Evolutionary conservation across 2,888 invertebrate genomes (phyloP).

Genomic region (Blomia tropicalis): DNA sequence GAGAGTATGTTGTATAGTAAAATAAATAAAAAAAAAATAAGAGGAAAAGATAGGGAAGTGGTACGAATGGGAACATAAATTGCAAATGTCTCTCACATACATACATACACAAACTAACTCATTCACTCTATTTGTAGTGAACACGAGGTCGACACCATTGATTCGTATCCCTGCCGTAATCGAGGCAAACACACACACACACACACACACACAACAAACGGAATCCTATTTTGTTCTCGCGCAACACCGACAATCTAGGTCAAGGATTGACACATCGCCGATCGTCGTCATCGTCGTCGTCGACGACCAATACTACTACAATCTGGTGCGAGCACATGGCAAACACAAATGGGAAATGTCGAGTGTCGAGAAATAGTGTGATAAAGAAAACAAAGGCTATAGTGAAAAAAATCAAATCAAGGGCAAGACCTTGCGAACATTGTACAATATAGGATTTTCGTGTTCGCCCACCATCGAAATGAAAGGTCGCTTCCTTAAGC

Average conservation of each 20-base stretch:
- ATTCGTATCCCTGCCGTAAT: too few relatives aligned
- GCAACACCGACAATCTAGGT: constrained; percentile 2
- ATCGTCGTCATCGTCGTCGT: neutral
- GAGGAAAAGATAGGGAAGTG: too few relatives aligned
- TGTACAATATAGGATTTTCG: neutral
- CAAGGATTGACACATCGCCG: neutral
- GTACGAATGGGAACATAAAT: too few relatives aligned
- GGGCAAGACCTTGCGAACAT: neutral
- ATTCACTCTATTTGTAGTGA: too few relatives aligned
- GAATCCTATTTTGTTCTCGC: constrained; percentile 5
- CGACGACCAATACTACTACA: neutral
- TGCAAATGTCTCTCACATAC: too few relatives aligned
- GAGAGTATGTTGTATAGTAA: too few relatives aligned
- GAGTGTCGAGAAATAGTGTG: neutral
- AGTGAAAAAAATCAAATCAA: neutral
- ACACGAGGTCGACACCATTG: too few relatives aligned
- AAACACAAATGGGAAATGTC: neutral
- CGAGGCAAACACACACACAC: too few relatives aligned
- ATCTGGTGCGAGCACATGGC: neutral
- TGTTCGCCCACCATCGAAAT: neutral
- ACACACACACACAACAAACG: neutral
- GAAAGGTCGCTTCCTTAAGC: too few relatives aligned
- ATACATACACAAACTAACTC: too few relatives aligned
- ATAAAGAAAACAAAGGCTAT: neutral
- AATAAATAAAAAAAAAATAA: too few relatives aligned